Evolutionary conservation across 2,888 invertebrate species (phyloP).

Genomic region (Teleogryllus oceanicus): DNA sequence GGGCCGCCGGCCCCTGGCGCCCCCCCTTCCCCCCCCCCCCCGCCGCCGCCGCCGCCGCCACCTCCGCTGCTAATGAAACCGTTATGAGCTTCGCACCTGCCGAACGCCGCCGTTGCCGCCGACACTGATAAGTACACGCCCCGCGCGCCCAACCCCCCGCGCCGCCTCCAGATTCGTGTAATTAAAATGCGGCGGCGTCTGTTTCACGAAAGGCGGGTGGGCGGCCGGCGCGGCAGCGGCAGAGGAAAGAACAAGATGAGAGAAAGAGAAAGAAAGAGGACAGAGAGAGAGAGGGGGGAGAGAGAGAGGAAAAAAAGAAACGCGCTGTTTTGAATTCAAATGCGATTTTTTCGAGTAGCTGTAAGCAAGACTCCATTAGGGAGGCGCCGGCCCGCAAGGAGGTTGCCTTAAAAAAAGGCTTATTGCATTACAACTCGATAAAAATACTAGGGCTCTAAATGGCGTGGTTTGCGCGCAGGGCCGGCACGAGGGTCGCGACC

Average conservation of each 20-base stretch:
- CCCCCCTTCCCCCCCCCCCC: background rate
- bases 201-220: no score
- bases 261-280: background rate
- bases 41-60: background rate
- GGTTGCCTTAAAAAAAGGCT: background rate
- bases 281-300: no score
- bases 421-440: conserved; percentile 10
- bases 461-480: background rate
- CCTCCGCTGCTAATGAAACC: background rate
- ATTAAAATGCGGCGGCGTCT: background rate
- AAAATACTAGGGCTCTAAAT: conserved; percentile 6
- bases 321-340: conserved; percentile 1
- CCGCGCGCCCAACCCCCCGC: no score
- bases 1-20: background rate
- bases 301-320: background rate
- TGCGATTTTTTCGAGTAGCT: conserved; percentile 10
- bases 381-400: background rate
- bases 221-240: background rate
- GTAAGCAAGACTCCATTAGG: conserved; percentile 10
- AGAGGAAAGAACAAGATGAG: background rate
- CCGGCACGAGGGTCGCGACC: background rate
- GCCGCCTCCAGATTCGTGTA: background rate
- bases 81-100: background rate
- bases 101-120: background rate
- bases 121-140: no score